A percentile compares a stretch with the other conserved stretches of the same genome.
phyloP scores from a whole-genome alignment of 2,797 vertebrate genomes.

The Petrocephalus sullivani region DNA sequence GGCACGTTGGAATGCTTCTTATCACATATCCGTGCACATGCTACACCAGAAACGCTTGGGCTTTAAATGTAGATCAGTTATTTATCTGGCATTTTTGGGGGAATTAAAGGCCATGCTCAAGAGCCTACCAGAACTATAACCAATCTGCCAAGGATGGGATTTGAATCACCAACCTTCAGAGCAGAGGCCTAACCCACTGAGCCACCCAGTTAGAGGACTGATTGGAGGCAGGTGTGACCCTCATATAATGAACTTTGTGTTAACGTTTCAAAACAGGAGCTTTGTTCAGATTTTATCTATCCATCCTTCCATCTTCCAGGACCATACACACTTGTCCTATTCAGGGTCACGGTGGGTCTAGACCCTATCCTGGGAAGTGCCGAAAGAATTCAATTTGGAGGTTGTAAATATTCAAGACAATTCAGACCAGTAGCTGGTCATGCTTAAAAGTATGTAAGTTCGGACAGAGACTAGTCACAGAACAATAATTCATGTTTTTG shows the following conservation, averaged over 20 bases:
- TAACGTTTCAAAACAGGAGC: neutral
- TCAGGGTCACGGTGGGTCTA: neutral
- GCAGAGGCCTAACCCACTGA: neutral
- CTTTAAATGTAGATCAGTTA: neutral
- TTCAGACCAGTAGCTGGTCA: neutral
- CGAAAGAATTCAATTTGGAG: neutral
- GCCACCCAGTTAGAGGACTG: neutral
- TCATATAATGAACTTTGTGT: neutral
- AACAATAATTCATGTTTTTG: neutral
- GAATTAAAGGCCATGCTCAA: neutral
- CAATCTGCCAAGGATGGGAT: neutral
- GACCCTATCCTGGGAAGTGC: neutral
- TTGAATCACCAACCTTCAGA: neutral
- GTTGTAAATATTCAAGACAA: neutral
- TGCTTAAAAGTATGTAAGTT: neutral
- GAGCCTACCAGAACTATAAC: neutral
- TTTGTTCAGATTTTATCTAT: neutral
- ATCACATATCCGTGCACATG: neutral
- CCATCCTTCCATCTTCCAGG: neutral
- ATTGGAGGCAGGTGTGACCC: neutral
- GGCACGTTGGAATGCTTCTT: neutral
- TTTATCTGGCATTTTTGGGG: neutral
- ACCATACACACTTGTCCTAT: neutral
- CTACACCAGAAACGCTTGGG: neutral
- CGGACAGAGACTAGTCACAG: neutral